Conservation (phyloP, 2,888 invertebrate species). For the Mystacides longicornis region DNA sequence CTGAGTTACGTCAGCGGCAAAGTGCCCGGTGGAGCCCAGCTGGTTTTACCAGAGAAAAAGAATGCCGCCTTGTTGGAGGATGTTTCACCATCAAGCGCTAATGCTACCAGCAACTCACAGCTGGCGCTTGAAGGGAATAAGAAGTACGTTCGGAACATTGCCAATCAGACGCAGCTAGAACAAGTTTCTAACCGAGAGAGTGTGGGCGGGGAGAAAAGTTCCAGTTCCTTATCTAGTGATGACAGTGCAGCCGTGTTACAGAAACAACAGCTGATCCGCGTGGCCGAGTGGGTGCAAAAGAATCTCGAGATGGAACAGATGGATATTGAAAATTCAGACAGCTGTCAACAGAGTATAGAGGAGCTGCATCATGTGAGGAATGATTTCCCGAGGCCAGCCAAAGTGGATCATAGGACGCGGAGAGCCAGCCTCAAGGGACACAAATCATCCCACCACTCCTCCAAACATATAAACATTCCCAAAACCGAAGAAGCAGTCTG, state of each 20-base stretch:
- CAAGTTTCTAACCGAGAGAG: slow-evolving; percentile 6
- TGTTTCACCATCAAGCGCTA: slow-evolving; percentile 31
- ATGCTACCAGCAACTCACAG: slow-evolving; percentile 36
- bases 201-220: slow-evolving; percentile 38
- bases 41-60: slow-evolving; percentile 16
- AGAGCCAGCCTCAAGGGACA: slow-evolving; percentile 12
- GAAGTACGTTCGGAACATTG: slow-evolving; percentile 18
- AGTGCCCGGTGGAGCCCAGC: slow-evolving; percentile 45
- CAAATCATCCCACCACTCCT: slow-evolving; percentile 18
- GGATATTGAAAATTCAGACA: slow-evolving; percentile 30
- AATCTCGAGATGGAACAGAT: slow-evolving; percentile 49
- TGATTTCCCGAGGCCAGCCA: slow-evolving; percentile 24
- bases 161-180: slow-evolving; percentile 19
- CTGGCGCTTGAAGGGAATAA: slow-evolving; percentile 26
- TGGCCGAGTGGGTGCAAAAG: slow-evolving; percentile 72
- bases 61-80: slow-evolving; percentile 25
- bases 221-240: slow-evolving; percentile 47
- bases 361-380: slow-evolving; percentile 25
- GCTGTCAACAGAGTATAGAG: slow-evolving; percentile 21
- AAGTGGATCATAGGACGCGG: slow-evolving; percentile 21
- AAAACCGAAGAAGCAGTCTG: neutral
- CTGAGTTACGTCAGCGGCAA: slow-evolving; percentile 44
- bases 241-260: slow-evolving; percentile 50
- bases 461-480: neutral
- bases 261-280: slow-evolving; percentile 58